phyloP scores from a whole-genome alignment of 2,797 vertebrate genomes.

The Pantherophis alleghaniensis region DNA sequence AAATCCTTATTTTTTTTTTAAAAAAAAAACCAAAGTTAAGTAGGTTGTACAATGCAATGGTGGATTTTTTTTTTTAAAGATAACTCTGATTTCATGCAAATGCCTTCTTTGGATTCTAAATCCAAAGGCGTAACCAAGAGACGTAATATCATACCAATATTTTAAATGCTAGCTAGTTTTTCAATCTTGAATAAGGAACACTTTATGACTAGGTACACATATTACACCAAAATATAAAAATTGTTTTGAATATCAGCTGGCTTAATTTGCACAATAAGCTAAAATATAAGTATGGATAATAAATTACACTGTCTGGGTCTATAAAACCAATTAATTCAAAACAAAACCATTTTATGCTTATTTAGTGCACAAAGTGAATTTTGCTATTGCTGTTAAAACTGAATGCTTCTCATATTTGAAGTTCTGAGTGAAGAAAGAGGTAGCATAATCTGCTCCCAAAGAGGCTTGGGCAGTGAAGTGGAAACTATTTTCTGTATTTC shows the following conservation, averaged over 20 bases:
- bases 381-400: neutral
- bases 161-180: neutral
- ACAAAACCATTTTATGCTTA: neutral
- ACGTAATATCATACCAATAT: neutral
- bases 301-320: neutral
- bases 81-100: neutral
- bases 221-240: neutral
- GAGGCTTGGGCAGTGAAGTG: neutral
- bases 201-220: neutral
- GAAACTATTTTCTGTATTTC: neutral
- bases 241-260: neutral
- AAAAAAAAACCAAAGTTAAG: neutral
- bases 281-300: neutral
- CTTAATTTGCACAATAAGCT: neutral
- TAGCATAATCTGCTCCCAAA: neutral
- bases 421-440: neutral
- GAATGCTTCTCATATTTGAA: neutral
- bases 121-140: neutral
- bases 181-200: neutral
- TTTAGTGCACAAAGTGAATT: neutral
- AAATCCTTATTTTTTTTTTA: no score
- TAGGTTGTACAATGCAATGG: neutral
- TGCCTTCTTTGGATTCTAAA: neutral
- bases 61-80: neutral
- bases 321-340: neutral